Evolutionary conservation across 2,888 invertebrate genomes (phyloP).

Genomic region (Drosophila ustulata): DNA sequence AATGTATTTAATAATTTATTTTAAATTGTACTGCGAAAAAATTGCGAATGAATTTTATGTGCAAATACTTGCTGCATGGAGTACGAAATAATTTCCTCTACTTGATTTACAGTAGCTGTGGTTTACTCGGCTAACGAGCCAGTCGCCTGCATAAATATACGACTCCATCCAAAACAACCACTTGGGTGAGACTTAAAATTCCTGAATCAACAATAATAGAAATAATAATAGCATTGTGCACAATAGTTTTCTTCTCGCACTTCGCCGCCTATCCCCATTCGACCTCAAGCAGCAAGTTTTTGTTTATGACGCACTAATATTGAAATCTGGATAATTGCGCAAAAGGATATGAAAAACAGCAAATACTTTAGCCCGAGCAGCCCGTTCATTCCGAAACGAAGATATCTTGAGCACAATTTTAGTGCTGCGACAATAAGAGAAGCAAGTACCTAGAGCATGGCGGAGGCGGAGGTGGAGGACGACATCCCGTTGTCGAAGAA

Average conservation of each 20-base stretch:
- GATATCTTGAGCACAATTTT: conserved; percentile 72
- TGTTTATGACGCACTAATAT: conserved; percentile 74
- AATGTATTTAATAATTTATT: conserved; percentile 32
- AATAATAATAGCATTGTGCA: conserved; percentile 64
- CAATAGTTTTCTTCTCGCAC: conserved; percentile 30
- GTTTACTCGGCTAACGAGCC: conserved; percentile 49
- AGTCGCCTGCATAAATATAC: conserved; percentile 32
- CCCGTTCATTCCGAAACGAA: conserved; percentile 52
- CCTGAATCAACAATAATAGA: conserved; percentile 63
- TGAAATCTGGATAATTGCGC: conserved; percentile 77
- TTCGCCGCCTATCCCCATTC: not conserved
- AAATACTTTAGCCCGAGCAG: conserved; percentile 62
- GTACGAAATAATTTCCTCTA: conserved; percentile 64
- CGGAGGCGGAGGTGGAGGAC: not conserved
- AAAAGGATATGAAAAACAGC: conserved; percentile 77
- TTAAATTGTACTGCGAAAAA: conserved; percentile 14
- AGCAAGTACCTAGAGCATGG: conserved; percentile 10
- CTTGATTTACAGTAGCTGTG: conserved; percentile 60
- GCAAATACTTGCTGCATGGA: not conserved
- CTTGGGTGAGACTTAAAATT: conserved; percentile 36
- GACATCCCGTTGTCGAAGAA: conserved; percentile 8
- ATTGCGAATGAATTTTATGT: not conserved
- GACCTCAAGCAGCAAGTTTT: conserved; percentile 47
- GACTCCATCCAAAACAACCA: not conserved
- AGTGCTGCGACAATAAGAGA: conserved; percentile 61